These are phyloP conservation scores for Chlamydotis undulata DNA, from an alignment of 2,113 vertebrate genomes.

Conservation along the genomic window DNA sequence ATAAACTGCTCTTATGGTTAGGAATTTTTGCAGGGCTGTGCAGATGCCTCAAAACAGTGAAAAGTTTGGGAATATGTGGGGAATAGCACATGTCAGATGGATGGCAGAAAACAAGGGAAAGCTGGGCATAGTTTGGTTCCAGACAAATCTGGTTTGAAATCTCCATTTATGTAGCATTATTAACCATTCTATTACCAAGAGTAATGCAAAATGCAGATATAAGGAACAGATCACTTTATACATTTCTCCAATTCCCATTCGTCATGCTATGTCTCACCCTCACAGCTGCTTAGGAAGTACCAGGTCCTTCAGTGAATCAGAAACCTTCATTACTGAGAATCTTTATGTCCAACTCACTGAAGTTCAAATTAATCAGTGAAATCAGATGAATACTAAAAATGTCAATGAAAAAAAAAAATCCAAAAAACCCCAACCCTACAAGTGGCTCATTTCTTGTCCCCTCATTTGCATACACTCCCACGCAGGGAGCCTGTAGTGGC, in stretches of 20 bases:
- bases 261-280: neutral
- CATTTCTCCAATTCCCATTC: neutral
- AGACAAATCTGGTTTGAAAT: neutral
- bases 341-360: neutral
- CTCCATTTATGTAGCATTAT: neutral
- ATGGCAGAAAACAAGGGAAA: neutral
- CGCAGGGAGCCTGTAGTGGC: neutral
- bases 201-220: neutral
- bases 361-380: neutral
- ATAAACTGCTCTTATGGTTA: neutral
- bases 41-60: neutral
- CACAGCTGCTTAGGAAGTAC: neutral
- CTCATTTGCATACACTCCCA: neutral
- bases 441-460: neutral
- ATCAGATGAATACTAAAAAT: neutral
- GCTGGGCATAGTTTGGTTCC: rapidly evolving
- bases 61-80: neutral
- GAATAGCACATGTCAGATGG: rapidly evolving
- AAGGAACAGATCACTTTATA: neutral
- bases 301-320: neutral
- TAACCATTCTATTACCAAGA: neutral
- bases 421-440: neutral
- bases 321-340: neutral
- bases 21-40: neutral
- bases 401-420: neutral